Evolutionary conservation across 2,888 invertebrate species (phyloP).

Genomic region (Byasa hedistus): DNA sequence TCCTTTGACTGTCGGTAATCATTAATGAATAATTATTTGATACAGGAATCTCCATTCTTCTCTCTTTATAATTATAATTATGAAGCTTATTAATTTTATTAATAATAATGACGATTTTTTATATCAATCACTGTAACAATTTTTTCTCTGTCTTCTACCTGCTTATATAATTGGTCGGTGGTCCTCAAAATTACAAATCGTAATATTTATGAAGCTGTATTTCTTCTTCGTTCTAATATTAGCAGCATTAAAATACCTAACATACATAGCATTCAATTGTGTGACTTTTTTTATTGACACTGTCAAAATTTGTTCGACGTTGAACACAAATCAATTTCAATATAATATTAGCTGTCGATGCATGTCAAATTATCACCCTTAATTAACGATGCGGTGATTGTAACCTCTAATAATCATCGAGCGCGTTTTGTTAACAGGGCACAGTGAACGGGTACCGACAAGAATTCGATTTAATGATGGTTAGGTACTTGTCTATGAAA

Average conservation of each 20-base stretch:
- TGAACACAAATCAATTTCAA: conserved; percentile 78
- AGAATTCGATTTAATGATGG: background rate
- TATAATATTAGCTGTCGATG: conserved; percentile 74
- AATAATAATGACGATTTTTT: background rate
- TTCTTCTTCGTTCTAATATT: too few relatives aligned
- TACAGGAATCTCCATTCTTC: conserved; percentile 27
- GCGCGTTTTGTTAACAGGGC: conserved; percentile 47
- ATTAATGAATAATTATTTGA: conserved; percentile 37
- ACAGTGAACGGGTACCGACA: conserved; percentile 37
- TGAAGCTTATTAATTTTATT: conserved; percentile 10
- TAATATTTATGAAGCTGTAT: too few relatives aligned
- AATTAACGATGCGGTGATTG: conserved; percentile 66
- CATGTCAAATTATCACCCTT: conserved; percentile 72
- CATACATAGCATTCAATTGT: conserved; percentile 40
- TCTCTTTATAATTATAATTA: conserved; percentile 31
- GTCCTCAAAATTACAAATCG: background rate
- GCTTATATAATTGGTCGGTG: background rate
- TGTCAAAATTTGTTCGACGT: conserved; percentile 78
- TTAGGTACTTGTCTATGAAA: background rate
- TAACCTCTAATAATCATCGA: conserved; percentile 60
- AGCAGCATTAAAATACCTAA: background rate
- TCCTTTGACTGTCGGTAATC: conserved; percentile 45
- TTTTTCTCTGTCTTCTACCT: background rate
- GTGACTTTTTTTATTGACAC: conserved; percentile 76
- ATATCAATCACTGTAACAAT: too few relatives aligned